Percentiles rank a stretch among this genome's conserved stretches.
Conservation (phyloP, 2,113 vertebrate species). For the Cromileptes altivelis region DNA sequence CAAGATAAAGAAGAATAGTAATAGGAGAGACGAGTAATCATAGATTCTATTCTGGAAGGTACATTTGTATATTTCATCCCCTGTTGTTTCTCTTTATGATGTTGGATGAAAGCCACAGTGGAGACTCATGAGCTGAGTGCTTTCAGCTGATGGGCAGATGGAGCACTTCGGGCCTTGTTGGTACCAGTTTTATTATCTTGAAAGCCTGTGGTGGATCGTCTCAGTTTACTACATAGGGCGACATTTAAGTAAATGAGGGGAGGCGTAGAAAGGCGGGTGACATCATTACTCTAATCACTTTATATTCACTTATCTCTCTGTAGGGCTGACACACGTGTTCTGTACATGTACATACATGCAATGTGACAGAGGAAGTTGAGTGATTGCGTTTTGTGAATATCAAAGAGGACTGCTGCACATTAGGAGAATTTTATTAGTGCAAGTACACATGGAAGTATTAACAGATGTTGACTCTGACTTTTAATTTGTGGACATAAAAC, state of each 20-base stretch:
- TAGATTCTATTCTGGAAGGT: neutral
- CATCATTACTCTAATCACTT: constrained; percentile 2
- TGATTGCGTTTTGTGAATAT: neutral
- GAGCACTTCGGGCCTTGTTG: constrained; percentile 26
- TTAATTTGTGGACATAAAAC: neutral
- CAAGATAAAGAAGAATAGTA: no score
- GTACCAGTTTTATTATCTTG: constrained; percentile 44
- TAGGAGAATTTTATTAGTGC: neutral
- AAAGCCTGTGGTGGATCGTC: constrained; percentile 22
- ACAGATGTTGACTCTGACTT: neutral
- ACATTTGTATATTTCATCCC: neutral
- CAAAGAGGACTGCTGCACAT: neutral
- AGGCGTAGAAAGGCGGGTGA: constrained; percentile 36
- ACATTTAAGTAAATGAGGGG: constrained; percentile 50
- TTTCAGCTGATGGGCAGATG: constrained; percentile 46
- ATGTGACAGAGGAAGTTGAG: neutral
- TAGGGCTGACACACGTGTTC: neutral
- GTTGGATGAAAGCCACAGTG: constrained; percentile 15
- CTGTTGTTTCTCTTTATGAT: neutral
- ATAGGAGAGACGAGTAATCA: no score
- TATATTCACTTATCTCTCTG: neutral
- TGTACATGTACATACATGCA: neutral
- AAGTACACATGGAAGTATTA: neutral
- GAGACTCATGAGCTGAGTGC: constrained; percentile 2
- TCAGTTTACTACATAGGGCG: constrained; percentile 37